Evolutionary conservation across 2,888 invertebrate genomes (phyloP).

Genomic region (Neoscelio sp.): DNA sequence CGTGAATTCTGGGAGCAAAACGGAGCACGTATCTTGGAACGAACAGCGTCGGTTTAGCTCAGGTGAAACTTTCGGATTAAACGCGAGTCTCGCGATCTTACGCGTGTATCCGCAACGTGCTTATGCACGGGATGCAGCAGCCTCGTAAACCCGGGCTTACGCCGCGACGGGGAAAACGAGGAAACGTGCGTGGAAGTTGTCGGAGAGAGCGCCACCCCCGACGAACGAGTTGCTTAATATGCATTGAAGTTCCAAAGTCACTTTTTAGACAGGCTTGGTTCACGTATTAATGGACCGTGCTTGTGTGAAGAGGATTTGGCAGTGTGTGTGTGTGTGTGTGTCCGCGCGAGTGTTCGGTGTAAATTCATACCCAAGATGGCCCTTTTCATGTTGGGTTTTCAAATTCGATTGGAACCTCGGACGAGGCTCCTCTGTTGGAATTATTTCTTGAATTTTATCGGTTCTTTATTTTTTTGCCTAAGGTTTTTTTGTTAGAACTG

Average conservation of each 20-base stretch:
- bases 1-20: constrained; percentile 49
- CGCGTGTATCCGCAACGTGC: constrained; percentile 64
- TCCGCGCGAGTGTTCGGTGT: not conserved
- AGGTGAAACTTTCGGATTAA: constrained; percentile 69
- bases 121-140: constrained; percentile 69
- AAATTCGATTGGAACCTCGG: too few relatives aligned
- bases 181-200: constrained; percentile 67
- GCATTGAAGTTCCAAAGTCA: constrained; percentile 82
- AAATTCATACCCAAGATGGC: constrained; percentile 25
- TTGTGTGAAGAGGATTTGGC: too few relatives aligned
- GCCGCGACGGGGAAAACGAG: constrained; percentile 61
- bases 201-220: constrained; percentile 58
- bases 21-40: constrained; percentile 45
- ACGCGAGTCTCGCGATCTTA: constrained; percentile 65
- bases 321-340: constrained; percentile 18
- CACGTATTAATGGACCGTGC: constrained; percentile 77
- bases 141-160: constrained; percentile 77
- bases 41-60: constrained; percentile 56
- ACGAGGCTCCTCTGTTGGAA: too few relatives aligned
- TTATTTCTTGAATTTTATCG: too few relatives aligned
- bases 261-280: constrained; percentile 78
- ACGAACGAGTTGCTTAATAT: constrained; percentile 80
- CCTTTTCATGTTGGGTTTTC: constrained; percentile 32
- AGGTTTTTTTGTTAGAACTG: too few relatives aligned
- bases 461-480: too few relatives aligned